Evolutionary conservation across 2,797 vertebrate species (phyloP).

Genomic region (Notoglanidium macrostoma): DNA sequence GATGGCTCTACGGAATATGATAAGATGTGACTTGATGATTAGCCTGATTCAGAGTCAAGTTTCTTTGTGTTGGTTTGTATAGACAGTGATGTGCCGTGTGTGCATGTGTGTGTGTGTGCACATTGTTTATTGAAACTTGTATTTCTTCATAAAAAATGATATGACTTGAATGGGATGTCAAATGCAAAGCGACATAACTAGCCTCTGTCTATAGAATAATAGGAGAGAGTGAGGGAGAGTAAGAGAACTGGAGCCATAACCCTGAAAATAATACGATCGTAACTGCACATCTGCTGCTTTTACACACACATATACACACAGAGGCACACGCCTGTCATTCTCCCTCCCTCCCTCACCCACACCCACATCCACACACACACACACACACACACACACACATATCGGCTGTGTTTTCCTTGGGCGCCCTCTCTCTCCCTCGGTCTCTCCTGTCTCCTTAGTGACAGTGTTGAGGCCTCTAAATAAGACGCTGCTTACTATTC

Average conservation of each 20-base stretch:
- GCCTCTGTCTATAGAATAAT: conserved; percentile 35
- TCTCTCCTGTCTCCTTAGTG: conserved; percentile 47
- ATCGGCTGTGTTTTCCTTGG: conserved; percentile 50
- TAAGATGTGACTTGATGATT: neutral
- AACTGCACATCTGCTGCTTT: conserved; percentile 57
- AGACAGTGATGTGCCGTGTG: neutral
- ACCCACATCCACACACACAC: neutral
- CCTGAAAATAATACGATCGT: conserved; percentile 50
- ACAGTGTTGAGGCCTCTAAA: conserved; percentile 35
- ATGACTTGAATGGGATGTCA: conserved; percentile 37
- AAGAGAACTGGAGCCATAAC: conserved; percentile 41
- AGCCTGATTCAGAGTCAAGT: neutral
- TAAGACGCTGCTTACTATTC: conserved; percentile 50
- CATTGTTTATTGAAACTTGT: neutral
- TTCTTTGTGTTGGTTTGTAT: conserved; percentile 4
- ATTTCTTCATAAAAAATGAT: conserved; percentile 38
- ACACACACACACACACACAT: neutral
- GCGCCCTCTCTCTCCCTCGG: conserved; percentile 32
- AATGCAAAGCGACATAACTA: conserved; percentile 48
- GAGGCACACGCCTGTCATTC: conserved; percentile 35
- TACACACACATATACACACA: conserved; percentile 47
- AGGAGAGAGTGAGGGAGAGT: conserved; percentile 4
- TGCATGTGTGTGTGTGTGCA: neutral
- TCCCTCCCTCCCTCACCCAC: conserved; percentile 7
- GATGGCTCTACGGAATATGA: neutral